These are phyloP conservation scores for Lepidurus apus DNA, from an alignment of 1,140 invertebrate species.

Conservation along the genomic window DNA sequence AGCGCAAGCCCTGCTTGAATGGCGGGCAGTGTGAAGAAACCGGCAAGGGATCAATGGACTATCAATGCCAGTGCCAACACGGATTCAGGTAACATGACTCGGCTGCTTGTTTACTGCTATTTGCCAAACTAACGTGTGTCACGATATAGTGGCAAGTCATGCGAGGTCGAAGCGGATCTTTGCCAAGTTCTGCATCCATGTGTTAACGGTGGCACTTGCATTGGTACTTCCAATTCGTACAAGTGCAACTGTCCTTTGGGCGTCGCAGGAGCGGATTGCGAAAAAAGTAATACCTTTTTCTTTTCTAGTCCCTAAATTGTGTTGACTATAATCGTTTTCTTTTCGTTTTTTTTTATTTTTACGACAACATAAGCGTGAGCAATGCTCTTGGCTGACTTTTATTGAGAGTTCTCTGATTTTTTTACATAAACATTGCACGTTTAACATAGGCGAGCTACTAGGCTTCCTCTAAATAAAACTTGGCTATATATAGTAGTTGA, in stretches of 20 bases:
- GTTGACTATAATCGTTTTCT: slow-evolving; percentile 33
- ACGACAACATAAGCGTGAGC: background rate
- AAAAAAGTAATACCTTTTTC: slow-evolving; percentile 57
- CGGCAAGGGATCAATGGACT: slow-evolving; percentile 43
- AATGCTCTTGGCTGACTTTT: background rate
- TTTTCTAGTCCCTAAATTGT: slow-evolving; percentile 14
- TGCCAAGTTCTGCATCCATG: slow-evolving; percentile 66
- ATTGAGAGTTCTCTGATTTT: background rate
- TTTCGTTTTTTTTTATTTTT: slow-evolving; percentile 15
- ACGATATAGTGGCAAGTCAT: slow-evolving; percentile 56
- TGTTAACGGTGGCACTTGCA: slow-evolving; percentile 71
- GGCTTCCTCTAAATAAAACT: background rate
- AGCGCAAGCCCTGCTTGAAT: slow-evolving; percentile 54
- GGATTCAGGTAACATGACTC: slow-evolving; percentile 44
- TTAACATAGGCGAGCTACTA: background rate
- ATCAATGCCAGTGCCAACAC: slow-evolving; percentile 52
- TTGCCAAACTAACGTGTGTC: background rate
- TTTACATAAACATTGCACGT: background rate
- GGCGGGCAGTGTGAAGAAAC: slow-evolving; percentile 50
- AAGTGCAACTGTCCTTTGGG: slow-evolving; percentile 73
- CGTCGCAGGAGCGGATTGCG: slow-evolving; percentile 68
- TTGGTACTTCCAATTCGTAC: slow-evolving; percentile 54
- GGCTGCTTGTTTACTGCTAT: slow-evolving; percentile 29
- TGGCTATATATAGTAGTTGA: background rate
- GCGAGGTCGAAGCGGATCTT: slow-evolving; percentile 57